Evolutionary conservation across 2,113 vertebrate species (phyloP), one percentile per base, ranked within the genome.

Genomic region (Dissostichus mawsoni): DNA sequence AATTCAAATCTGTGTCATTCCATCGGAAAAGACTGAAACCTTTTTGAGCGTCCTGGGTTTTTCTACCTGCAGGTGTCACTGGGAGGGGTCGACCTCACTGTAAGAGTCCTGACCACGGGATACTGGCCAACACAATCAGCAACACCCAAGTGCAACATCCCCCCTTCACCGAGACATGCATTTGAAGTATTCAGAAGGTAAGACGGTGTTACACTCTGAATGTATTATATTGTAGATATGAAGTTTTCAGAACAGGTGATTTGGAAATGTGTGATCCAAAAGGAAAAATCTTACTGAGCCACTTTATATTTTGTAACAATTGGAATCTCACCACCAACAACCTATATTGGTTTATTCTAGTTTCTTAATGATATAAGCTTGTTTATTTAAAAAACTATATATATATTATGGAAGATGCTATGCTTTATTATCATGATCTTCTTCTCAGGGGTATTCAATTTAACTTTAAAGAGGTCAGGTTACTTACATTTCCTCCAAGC

Each of bases 171-270:
- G 61, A 94, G 97, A 84, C 98, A 99, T 77, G 98, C 98, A 81
- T 99, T 99, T 93, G 98, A 99, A 95, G 97, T 99, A 89, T 99
- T 99, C 94, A 97, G 98, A 96, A 98, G 98, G 98, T 99, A 89
- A 70, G 92, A 80, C 8, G 14, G 5, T 8, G 66, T 51, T 9
- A 68, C 23, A 33, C 4, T 13, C 17, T 1, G 17, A 13, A 13
- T 51, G 36, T 11, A 3, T 13, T 64, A 11, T 13, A 41, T 57
- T 0, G 2, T 33, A 1, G 44, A 9, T 71, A 23, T 71, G 12
- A 59, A 12, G 68, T 9, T 44, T 44, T 51, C 14, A 45, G 36
- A 7, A 2, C 3, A 51, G 1, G 25, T 7, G 12, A 55, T 62
- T 55, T 13, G 47, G 12, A 50, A 36, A 61, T 41, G 50, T 65